Evolutionary conservation across 2,113 vertebrate species (phyloP).

Genomic region (Odocoileus virginianus): DNA sequence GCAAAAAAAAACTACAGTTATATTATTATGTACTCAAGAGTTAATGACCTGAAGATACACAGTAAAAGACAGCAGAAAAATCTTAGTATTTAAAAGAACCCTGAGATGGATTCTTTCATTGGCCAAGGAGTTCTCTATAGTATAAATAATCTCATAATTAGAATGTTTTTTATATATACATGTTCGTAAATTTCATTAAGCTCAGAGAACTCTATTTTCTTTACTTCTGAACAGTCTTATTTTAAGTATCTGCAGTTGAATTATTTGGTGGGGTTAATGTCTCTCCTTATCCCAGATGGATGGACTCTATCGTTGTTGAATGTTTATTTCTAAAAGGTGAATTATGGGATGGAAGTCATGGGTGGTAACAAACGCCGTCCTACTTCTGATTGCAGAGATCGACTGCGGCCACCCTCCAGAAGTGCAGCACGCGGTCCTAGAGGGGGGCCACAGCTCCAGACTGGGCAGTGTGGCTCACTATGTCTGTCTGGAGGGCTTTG

Average conservation of each 20-base stretch:
- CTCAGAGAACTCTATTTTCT: not conserved
- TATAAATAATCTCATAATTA: not conserved
- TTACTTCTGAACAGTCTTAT: not conserved
- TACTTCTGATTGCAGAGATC: conserved; percentile 54
- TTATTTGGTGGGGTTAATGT: not conserved
- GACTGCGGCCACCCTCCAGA: conserved; percentile 47
- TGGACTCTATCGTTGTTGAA: not conserved
- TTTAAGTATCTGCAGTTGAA: not conserved
- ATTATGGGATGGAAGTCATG: not conserved
- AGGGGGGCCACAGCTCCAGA: conserved; percentile 30
- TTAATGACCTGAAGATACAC: not conserved
- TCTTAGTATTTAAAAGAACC: conserved; percentile 1
- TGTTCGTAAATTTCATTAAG: conserved; percentile 35
- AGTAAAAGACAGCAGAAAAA: not conserved
- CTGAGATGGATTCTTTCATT: not conserved
- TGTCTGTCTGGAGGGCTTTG: conserved; percentile 61
- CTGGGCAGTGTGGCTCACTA: conserved; percentile 56
- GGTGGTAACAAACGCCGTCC: not conserved
- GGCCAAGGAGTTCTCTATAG: not conserved
- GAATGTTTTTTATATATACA: not conserved
- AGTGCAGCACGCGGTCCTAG: not conserved
- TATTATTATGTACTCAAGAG: not conserved
- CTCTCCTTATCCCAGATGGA: not conserved
- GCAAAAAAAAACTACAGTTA: not conserved
- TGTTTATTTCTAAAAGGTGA: not conserved